Evolutionary conservation across 2,113 vertebrate species (phyloP).

Genomic region (Scomber colias): DNA sequence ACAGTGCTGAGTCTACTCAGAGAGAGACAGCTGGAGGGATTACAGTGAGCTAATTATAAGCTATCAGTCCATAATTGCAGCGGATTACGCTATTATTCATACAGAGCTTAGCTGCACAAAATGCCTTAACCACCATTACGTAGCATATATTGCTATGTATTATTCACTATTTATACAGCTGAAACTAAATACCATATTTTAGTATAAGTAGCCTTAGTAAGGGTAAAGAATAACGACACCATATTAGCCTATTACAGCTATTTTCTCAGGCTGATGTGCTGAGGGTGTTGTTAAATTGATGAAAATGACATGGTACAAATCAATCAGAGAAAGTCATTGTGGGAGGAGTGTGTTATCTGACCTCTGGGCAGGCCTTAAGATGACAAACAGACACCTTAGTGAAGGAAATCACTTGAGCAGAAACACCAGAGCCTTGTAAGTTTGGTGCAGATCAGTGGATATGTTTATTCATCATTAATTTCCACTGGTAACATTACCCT

Average conservation of each 20-base stretch:
- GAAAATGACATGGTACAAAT: constrained; percentile 52
- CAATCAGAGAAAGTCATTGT: constrained; percentile 49
- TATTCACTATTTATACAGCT: constrained; percentile 66
- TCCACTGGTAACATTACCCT: too few species aligned
- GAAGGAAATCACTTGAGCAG: constrained; percentile 53
- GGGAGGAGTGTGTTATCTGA: constrained; percentile 34
- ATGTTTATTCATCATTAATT: not conserved
- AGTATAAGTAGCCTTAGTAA: constrained; percentile 35
- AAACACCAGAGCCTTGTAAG: not conserved
- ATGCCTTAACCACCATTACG: constrained; percentile 56
- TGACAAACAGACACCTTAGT: constrained; percentile 58
- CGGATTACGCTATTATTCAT: constrained; percentile 70
- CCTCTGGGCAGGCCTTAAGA: constrained; percentile 39
- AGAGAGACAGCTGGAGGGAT: constrained; percentile 69
- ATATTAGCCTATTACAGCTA: constrained; percentile 41
- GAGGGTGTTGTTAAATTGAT: constrained; percentile 53
- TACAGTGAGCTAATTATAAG: constrained; percentile 72
- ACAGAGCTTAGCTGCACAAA: constrained; percentile 58
- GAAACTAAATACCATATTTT: constrained; percentile 53
- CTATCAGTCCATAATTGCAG: constrained; percentile 73
- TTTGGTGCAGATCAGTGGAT: too few species aligned
- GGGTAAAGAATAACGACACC: constrained; percentile 41
- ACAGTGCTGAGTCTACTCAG: constrained; percentile 53
- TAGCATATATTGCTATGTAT: constrained; percentile 46
- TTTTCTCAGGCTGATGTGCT: constrained; percentile 32